These are phyloP conservation scores for Pseudachorutes palmiensis DNA, from an alignment of 1,140 invertebrate species.

Conservation along the genomic window DNA sequence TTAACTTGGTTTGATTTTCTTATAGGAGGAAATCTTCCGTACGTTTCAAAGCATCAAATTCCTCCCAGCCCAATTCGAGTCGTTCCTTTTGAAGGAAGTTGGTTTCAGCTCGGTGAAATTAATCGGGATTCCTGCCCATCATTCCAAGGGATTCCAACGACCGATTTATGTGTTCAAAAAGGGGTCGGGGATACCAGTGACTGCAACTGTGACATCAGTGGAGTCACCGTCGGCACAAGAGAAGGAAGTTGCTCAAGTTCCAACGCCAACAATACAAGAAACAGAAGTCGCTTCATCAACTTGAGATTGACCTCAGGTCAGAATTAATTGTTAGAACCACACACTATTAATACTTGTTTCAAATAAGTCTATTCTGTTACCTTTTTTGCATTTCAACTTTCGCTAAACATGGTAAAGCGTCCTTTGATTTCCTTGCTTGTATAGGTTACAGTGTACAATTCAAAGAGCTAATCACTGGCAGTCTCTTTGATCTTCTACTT, in stretches of 20 bases:
- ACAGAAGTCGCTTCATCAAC: no score
- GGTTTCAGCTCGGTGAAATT: constrained; percentile 82
- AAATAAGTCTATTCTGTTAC: no score
- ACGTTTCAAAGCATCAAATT: constrained; percentile 80
- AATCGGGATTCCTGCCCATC: constrained; percentile 71
- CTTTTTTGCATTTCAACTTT: no score
- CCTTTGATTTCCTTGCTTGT: no score
- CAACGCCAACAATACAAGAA: not conserved
- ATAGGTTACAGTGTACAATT: no score
- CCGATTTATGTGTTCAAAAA: constrained; percentile 28
- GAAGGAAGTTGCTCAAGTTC: not conserved
- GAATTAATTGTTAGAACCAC: no score
- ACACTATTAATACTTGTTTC: no score
- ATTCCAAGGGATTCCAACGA: constrained; percentile 73
- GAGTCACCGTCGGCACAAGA: not conserved
- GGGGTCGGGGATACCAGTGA: not conserved
- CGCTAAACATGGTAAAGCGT: no score
- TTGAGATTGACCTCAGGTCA: no score
- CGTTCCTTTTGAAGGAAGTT: constrained; percentile 84
- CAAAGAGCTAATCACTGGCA: no score
- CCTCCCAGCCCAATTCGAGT: constrained; percentile 78
- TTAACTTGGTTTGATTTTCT: constrained; percentile 33
- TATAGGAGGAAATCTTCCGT: constrained; percentile 73
- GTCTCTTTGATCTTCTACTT: no score
- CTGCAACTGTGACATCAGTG: not conserved